Conservation (phyloP, 2,888 invertebrate species). For the Plebejus anna region DNA sequence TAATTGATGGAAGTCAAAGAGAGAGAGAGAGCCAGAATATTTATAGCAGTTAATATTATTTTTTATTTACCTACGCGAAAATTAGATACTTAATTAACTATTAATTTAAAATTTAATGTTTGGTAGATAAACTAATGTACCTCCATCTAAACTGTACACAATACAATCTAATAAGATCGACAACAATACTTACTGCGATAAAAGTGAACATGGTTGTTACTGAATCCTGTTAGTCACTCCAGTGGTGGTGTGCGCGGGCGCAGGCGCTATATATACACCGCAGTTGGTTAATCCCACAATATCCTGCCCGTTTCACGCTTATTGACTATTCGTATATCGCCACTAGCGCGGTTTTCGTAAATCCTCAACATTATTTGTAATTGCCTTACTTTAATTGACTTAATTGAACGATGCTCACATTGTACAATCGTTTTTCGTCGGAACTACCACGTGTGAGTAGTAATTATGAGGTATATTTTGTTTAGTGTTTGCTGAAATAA, state of each 20-base stretch:
- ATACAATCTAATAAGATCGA: conserved; percentile 3
- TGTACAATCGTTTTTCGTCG: conserved; percentile 23
- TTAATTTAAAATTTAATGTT: too few species aligned
- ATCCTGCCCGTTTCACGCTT: conserved; percentile 66
- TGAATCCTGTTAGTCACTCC: conserved; percentile 30
- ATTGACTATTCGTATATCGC: conserved; percentile 59
- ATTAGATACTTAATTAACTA: too few species aligned
- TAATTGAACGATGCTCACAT: conserved; percentile 24
- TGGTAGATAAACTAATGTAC: too few species aligned
- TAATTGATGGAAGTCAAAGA: too few species aligned
- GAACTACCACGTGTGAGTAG: not conserved
- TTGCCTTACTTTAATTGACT: conserved; percentile 13
- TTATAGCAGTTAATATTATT: too few species aligned
- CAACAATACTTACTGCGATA: conserved; percentile 55
- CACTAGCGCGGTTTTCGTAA: conserved; percentile 55
- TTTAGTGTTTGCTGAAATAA: not conserved
- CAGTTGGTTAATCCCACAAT: conserved; percentile 55
- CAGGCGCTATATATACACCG: conserved; percentile 57
- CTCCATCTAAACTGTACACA: not conserved
- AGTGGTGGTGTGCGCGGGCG: conserved; percentile 35
- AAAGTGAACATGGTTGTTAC: conserved; percentile 56
- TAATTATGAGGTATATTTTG: not conserved
- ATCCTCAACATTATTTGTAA: conserved; percentile 32
- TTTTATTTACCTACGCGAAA: too few species aligned
- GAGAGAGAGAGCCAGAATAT: too few species aligned